Evolutionary conservation across 2,888 invertebrate genomes (phyloP).

Genomic region (Drosophila meridionalis): DNA sequence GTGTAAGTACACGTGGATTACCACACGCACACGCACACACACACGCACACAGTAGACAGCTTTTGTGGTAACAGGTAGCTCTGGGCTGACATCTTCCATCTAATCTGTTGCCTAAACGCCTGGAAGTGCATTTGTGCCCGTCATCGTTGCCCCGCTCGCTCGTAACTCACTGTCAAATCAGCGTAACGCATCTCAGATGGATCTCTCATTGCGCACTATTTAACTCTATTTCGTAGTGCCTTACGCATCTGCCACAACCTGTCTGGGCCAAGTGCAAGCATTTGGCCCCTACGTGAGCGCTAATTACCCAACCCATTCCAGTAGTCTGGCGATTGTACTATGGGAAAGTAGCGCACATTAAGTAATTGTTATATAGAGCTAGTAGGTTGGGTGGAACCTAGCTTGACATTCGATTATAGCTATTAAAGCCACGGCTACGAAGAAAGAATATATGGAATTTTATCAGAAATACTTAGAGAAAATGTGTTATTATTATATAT

Average conservation of each 20-base stretch:
- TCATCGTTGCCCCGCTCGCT: constrained; percentile 40
- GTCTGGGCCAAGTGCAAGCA: constrained; percentile 29
- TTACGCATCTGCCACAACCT: constrained; percentile 1
- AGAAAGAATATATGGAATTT: neutral
- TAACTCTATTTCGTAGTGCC: constrained; percentile 26
- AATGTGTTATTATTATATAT: neutral
- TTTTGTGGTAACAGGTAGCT: constrained; percentile 40
- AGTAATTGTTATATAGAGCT: neutral
- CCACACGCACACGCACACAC: constrained; percentile 24
- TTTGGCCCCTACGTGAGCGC: constrained; percentile 33
- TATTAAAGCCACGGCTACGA: neutral
- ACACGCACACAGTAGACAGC: neutral
- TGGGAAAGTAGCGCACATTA: neutral
- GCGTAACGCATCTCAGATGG: constrained; percentile 49
- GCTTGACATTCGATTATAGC: neutral
- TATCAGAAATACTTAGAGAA: neutral
- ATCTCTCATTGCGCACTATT: constrained; percentile 43
- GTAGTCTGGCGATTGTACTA: neutral
- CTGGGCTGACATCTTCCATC: constrained; percentile 55
- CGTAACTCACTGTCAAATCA: constrained; percentile 56
- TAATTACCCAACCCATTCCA: constrained; percentile 36
- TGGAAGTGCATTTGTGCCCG: constrained; percentile 47
- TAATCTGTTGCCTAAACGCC: constrained; percentile 64
- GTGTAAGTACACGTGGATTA: constrained; percentile 25
- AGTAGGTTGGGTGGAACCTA: neutral